phyloP scores from a whole-genome alignment of 1,140 invertebrate species.

The Frieseomelitta varia region DNA sequence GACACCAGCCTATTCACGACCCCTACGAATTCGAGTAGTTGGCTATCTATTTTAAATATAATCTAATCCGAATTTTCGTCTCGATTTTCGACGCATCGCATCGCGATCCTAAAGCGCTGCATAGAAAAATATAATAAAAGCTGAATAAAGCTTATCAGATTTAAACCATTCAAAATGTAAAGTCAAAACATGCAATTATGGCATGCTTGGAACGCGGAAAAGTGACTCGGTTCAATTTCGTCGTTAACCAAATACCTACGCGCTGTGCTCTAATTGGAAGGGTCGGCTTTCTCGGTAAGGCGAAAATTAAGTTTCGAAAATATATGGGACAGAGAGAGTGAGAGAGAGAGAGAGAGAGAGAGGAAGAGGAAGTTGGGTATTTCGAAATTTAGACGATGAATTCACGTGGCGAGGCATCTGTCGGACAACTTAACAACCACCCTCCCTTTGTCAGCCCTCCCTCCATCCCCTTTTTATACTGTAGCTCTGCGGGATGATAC shows the following conservation, averaged over 20 bases:
- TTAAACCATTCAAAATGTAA: too few species aligned
- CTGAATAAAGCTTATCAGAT: too few species aligned
- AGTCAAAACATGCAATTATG: too few species aligned
- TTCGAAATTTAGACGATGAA: conserved; percentile 41
- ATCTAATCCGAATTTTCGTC: too few species aligned
- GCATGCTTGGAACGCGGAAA: too few species aligned
- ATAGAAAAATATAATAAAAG: too few species aligned
- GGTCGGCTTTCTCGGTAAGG: neutral
- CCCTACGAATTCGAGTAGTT: neutral
- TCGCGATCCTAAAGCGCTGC: too few species aligned
- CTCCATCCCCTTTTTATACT: conserved; percentile 39
- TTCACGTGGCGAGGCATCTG: conserved; percentile 71
- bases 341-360: conserved; percentile 1
- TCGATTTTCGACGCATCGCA: too few species aligned
- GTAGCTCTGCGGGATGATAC: conserved; percentile 60
- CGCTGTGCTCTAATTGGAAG: neutral
- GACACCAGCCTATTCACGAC: too few species aligned
- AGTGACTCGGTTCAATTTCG: too few species aligned
- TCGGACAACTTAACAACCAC: conserved; percentile 69
- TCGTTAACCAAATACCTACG: neutral
- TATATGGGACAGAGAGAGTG: neutral
- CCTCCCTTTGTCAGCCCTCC: conserved; percentile 41
- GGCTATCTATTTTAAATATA: neutral
- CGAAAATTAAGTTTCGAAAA: conserved; percentile 65
- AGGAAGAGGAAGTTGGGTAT: conserved; percentile 40